Evolutionary conservation across 2,113 vertebrate species (phyloP).

Genomic region (Axis porcinus): DNA sequence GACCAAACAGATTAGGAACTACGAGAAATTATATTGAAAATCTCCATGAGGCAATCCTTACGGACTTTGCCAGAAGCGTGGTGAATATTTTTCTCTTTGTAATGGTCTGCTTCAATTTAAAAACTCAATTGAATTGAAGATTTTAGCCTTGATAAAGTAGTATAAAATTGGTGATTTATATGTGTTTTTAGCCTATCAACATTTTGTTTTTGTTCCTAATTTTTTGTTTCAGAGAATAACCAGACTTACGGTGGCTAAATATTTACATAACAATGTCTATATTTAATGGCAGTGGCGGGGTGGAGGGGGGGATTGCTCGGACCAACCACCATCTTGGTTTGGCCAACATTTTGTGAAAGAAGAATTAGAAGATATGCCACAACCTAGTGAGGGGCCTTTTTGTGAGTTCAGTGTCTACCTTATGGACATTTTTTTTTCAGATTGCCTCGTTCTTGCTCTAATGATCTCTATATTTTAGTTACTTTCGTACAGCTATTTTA

Average conservation of each 20-base stretch:
- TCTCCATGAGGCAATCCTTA: slow-evolving; percentile 18
- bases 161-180: not conserved
- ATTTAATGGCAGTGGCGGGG: not conserved
- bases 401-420: not conserved
- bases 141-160: slow-evolving; percentile 19
- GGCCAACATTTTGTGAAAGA: slow-evolving; percentile 30
- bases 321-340: not conserved
- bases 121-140: not conserved
- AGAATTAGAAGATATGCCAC: not conserved
- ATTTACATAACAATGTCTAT: not conserved
- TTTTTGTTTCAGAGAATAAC: slow-evolving; percentile 33
- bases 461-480: slow-evolving; percentile 5
- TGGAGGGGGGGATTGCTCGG: not conserved
- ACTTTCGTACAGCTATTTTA: not conserved
- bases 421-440: not conserved
- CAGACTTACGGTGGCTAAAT: not conserved
- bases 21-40: slow-evolving; percentile 50
- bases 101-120: not conserved
- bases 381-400: not conserved
- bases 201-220: slow-evolving; percentile 7
- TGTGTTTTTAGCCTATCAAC: not conserved
- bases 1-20: slow-evolving; percentile 14
- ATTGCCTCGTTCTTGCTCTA: not conserved
- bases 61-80: slow-evolving; percentile 19
- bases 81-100: slow-evolving; percentile 18